Base-by-base conservation (phyloP, 2,888 invertebrate species). In the Carabus problematicus region DNA sequence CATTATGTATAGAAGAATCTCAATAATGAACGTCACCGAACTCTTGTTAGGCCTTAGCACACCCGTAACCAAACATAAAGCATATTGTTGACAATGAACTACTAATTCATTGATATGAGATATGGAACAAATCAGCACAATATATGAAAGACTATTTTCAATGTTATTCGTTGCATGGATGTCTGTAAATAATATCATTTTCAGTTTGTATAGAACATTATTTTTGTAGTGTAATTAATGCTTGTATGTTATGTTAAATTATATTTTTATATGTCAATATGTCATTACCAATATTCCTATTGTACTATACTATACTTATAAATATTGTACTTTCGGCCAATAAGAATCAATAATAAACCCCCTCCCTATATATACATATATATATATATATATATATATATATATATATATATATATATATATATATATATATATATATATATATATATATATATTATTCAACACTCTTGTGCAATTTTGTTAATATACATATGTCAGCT, bases 211-310 rank as follows among this genome's bases (percentile, higher is more conserved):
- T 69, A 69, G 69, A 45, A 69, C 55, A 43, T 69, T 69, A 69
- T 69, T 69, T 69, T 69, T 69, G 69, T 69, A 69, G 69, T 39
- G 56, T 45, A 45, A 62, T 69, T 67, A 69, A 62, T 47, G 69
- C 69, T 69, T 69, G 40, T 69, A 43, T 62, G 56, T 69, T 67
- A 62, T 62, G 69, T 69, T 69, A 69, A 69, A 69, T 62, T 69
- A 69, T 69, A 69, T 69, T 69, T 69, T 69, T 69, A 62, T 69
- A 69, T 61, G 55, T 56, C 56, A 52, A n/a, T 19, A 67, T 64
- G 45, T 64, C 64, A 12, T 45, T 64, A 64, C 56, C 56, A 64
- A 29, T 29, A 29, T 29, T 29, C 29, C 45, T 45, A 12, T 6
- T 45, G 7, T 29, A 29, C 29, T 29, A 29, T 29, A 29, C 6